Evolutionary conservation across 2,888 invertebrate genomes (phyloP), one percentile per base, ranked within the genome.

Genomic region (Pyrrhosoma nymphula): DNA sequence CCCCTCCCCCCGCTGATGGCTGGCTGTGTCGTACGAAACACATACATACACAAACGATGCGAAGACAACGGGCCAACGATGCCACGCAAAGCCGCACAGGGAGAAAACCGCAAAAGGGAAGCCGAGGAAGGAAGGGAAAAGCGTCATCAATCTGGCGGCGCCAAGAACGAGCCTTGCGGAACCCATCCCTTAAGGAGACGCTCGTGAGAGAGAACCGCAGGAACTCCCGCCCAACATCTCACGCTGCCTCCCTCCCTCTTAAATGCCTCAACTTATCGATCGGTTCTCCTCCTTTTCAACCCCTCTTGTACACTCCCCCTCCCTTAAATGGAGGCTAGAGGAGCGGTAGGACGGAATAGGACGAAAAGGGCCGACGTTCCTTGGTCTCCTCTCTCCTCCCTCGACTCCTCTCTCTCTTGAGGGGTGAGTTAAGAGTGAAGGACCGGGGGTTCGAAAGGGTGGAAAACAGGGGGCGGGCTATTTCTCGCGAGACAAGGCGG

Each of bases 401-500:
- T n/a, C n/a, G n/a, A n/a, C n/a, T n/a, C 26, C 82, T 69, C 69
- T n/a, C 69, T 20, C 69, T 69, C 69, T 69, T 23, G 82, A 82
- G 35, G 82, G 82, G 30, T 18, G 35, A 35, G 82, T 69, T 69
- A 69, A 69, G 47, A 47, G 69, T 82, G 82, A 82, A 82, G 82
- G 82, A 82, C 82, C 35, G 82, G 35, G 35, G 8, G 69, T 26
- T 20, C 20, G 69, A n/a, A n/a, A 26, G 69, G 69, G n/a, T 69
- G 82, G 60, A n/a, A 63, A 23, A 20, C 16, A 63, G 63, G 35
- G 82, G 82, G 30, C 82, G 82, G 35, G 82, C 82, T 82, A 82
- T 82, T 82, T 35, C 82, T 82, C 35, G 82, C 82, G 35, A 82
- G 82, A 82, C 82, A 82, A 82, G 82, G 82, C 82, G n/a, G 82